These are phyloP conservation scores for Pseudomugil gertrudae DNA, from an alignment of 2,797 vertebrate species.

Conservation along the genomic window DNA sequence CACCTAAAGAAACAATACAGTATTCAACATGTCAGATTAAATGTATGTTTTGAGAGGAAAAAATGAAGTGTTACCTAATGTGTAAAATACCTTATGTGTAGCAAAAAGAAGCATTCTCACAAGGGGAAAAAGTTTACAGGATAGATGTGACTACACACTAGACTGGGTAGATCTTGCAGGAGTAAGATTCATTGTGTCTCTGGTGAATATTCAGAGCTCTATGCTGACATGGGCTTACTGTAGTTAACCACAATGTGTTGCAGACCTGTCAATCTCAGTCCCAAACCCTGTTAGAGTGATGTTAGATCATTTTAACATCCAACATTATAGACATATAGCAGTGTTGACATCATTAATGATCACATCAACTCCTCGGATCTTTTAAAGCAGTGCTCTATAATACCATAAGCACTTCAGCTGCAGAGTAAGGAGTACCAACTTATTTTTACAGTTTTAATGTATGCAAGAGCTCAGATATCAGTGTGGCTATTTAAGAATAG, in stretches of 20 bases:
- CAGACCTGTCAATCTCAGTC: no score
- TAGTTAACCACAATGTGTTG: no score
- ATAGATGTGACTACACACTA: background rate
- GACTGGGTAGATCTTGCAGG: background rate
- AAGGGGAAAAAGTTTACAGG: background rate
- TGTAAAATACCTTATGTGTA: background rate
- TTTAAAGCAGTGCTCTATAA: no score
- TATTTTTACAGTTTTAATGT: no score
- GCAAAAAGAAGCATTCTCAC: background rate
- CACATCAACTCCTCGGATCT: background rate
- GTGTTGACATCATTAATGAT: background rate
- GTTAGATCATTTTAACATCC: background rate
- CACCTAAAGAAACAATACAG: slow-evolving; percentile 59
- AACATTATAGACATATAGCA: background rate
- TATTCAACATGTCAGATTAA: slow-evolving; percentile 1
- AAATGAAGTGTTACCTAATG: background rate
- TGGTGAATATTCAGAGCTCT: background rate
- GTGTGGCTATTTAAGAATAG: background rate
- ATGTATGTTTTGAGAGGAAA: background rate
- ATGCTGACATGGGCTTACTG: background rate
- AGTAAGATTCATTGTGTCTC: background rate
- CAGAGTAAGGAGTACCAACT: no score
- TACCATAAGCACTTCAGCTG: no score
- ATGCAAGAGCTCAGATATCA: background rate
- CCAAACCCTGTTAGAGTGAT: background rate